Evolutionary conservation across 2,113 vertebrate genomes (phyloP).

Genomic region (Acrocephalus arundinaceus): DNA sequence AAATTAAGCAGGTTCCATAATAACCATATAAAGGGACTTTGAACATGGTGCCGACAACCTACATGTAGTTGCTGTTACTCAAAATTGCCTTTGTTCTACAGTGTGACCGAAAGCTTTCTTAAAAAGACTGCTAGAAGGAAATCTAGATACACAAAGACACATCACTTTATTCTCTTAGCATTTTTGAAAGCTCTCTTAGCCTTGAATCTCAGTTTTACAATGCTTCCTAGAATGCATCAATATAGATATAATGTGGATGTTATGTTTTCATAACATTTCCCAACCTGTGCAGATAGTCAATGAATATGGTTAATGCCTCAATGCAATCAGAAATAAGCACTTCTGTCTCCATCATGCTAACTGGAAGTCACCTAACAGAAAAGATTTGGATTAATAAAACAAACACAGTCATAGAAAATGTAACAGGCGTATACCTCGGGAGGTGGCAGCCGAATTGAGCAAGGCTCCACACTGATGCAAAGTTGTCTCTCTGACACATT

Average conservation of each 20-base stretch:
- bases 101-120: not conserved
- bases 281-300: not conserved
- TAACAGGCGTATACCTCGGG: constrained; percentile 69
- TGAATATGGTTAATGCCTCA: not conserved
- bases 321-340: not conserved
- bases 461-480: constrained; percentile 82
- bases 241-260: not conserved
- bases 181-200: not conserved
- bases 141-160: not conserved
- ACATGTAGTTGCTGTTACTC: not conserved
- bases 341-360: not conserved
- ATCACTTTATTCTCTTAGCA: not conserved
- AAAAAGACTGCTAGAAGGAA: not conserved
- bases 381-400: not conserved
- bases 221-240: not conserved
- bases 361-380: not conserved
- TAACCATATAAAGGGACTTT: not conserved
- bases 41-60: not conserved
- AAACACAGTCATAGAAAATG: not conserved
- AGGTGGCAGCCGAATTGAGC: constrained; percentile 77
- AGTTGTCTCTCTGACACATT: constrained; percentile 81
- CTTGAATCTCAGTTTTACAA: not conserved
- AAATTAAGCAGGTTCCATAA: not conserved
- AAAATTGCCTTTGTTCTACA: not conserved
- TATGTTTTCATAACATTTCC: not conserved